phyloP scores from a whole-genome alignment of 2,888 invertebrate genomes.

The Phalera bucephala region DNA sequence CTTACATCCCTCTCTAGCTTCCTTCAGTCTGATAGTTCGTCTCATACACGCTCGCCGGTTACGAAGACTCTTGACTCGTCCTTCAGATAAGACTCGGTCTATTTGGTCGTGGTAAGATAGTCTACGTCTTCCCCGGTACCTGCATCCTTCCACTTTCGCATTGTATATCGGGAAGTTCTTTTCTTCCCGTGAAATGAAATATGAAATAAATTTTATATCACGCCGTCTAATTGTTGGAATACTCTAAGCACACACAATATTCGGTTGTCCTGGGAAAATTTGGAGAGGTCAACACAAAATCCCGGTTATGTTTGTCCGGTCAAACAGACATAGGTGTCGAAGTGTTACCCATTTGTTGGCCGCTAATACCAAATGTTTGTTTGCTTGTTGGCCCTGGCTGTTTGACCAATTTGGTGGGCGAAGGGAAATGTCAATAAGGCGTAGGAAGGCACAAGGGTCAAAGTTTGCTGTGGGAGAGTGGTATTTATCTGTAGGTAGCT shows the following conservation, averaged over 20 bases:
- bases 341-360: slow-evolving; percentile 52
- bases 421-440: slow-evolving; percentile 53
- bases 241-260: slow-evolving; percentile 1
- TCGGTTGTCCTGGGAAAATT: slow-evolving; percentile 58
- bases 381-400: slow-evolving; percentile 20
- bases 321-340: slow-evolving; percentile 69
- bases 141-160: too few species aligned
- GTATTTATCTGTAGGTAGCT: slow-evolving; percentile 1
- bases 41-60: too few species aligned
- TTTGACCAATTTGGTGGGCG: slow-evolving; percentile 47
- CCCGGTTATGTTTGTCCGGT: slow-evolving; percentile 49
- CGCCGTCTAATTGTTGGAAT: too few species aligned
- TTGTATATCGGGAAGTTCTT: too few species aligned
- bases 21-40: too few species aligned
- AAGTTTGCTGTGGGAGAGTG: slow-evolving; percentile 16
- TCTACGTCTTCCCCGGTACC: too few species aligned
- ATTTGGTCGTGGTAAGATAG: too few species aligned
- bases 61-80: too few species aligned
- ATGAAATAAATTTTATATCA: too few species aligned
- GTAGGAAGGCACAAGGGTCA: slow-evolving; percentile 53
- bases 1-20: too few species aligned
- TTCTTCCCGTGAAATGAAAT: too few species aligned
- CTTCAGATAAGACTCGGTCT: too few species aligned
- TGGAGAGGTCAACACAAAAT: slow-evolving; percentile 49
- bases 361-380: slow-evolving; percentile 45